Evolutionary conservation across 2,888 invertebrate species (phyloP).

Genomic region (Polydrusus pterygomalis): DNA sequence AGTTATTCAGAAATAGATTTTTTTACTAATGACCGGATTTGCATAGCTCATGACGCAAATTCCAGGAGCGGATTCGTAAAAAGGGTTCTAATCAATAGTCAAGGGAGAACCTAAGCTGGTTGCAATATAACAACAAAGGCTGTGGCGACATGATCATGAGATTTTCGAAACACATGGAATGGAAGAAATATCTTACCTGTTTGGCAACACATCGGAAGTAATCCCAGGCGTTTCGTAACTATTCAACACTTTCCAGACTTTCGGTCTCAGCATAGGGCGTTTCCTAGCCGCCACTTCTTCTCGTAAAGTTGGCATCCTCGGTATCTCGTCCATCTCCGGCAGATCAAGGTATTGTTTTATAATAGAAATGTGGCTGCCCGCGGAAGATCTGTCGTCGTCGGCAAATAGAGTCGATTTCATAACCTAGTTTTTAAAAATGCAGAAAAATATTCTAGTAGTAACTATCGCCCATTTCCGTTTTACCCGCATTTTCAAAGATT

Average conservation of each 20-base stretch:
- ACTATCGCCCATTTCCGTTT: too few species aligned
- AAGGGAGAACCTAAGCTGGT: too few species aligned
- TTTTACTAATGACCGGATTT: too few species aligned
- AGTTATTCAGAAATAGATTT: too few species aligned
- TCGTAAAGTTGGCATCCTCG: constrained; percentile 53
- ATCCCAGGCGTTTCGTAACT: constrained; percentile 52
- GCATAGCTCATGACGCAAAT: too few species aligned
- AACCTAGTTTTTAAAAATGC: constrained; percentile 50
- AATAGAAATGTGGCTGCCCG: constrained; percentile 60
- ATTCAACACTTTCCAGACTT: constrained; percentile 59
- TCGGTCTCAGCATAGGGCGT: constrained; percentile 58
- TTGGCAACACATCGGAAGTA: constrained; percentile 41
- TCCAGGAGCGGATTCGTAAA: too few species aligned
- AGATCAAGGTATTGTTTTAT: constrained; percentile 61
- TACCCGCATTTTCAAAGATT: too few species aligned
- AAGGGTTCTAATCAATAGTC: too few species aligned
- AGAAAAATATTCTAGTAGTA: too few species aligned
- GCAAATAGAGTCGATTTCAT: constrained; percentile 63
- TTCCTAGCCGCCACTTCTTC: constrained; percentile 56
- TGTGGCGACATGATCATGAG: too few species aligned
- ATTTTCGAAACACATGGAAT: not conserved
- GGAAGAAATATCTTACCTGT: constrained; percentile 51
- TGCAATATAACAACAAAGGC: too few species aligned
- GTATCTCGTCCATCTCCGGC: constrained; percentile 56
- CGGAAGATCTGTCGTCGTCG: constrained; percentile 61